Conservation (phyloP, 2,113 vertebrate species). For the Callithrix jacchus region DNA sequence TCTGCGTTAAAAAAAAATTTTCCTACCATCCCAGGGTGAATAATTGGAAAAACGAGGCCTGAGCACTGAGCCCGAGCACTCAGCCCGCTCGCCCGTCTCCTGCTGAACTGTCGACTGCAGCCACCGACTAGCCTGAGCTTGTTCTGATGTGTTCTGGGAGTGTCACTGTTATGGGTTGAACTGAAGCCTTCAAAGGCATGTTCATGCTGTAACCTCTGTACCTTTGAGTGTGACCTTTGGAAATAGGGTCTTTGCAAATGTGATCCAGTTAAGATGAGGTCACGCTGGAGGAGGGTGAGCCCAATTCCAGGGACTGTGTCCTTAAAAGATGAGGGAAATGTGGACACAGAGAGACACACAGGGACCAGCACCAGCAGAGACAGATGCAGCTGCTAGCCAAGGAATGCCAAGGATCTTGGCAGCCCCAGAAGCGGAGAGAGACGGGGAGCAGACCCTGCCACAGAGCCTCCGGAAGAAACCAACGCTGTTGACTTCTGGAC, state of each 20-base stretch:
- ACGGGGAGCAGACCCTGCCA: no score
- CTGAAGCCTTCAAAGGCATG: neutral
- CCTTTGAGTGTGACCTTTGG: neutral
- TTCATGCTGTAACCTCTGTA: neutral
- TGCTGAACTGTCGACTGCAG: neutral
- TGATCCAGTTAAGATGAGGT: neutral
- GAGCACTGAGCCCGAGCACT: neutral
- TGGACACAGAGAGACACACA: neutral
- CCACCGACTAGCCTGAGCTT: neutral
- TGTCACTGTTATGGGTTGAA: accelerated
- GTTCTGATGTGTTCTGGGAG: neutral
- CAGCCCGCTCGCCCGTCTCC: no score
- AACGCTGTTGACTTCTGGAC: neutral
- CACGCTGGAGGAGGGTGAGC: neutral
- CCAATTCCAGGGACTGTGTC: neutral
- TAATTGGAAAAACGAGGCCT: neutral
- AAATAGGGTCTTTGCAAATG: neutral
- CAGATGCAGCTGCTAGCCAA: neutral
- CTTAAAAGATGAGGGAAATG: neutral
- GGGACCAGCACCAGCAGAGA: neutral
- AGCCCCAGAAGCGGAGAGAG: neutral
- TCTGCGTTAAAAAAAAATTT: neutral
- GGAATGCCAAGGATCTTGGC: neutral
- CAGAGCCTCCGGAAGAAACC: neutral
- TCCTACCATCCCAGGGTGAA: neutral